Percentiles rank a stretch among this genome's conserved stretches.
phyloP scores from a whole-genome alignment of 2,113 vertebrate species.

The Gracilinanus agilis region DNA sequence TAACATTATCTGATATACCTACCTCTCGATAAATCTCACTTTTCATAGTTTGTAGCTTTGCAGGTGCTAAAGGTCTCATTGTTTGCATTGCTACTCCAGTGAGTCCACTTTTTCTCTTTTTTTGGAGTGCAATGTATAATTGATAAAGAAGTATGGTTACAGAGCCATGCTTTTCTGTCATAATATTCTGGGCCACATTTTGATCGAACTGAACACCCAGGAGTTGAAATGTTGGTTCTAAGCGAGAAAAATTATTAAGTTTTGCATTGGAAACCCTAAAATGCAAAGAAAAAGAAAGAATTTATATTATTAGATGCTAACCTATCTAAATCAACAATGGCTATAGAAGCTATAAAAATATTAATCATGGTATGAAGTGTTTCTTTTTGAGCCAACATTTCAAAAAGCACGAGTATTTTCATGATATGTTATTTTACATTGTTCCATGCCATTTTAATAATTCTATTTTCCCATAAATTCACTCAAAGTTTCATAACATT shows the following conservation, averaged over 20 bases:
- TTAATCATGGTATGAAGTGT: background rate
- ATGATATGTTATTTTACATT: background rate
- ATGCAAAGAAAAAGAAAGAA: slow-evolving; percentile 38
- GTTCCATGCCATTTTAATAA: background rate
- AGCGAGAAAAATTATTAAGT: slow-evolving; percentile 92
- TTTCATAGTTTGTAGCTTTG: slow-evolving; percentile 83
- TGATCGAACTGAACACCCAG: slow-evolving; percentile 92
- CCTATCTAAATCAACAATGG: background rate
- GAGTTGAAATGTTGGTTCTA: slow-evolving; percentile 91
- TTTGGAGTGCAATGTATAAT: slow-evolving; percentile 91
- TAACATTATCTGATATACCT: slow-evolving; percentile 24
- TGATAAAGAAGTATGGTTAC: slow-evolving; percentile 92
- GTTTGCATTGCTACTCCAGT: slow-evolving; percentile 84
- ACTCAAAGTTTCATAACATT: background rate
- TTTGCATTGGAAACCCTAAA: slow-evolving; percentile 88
- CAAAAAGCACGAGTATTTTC: background rate
- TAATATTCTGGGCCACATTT: slow-evolving; percentile 88
- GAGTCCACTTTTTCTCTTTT: slow-evolving; percentile 87
- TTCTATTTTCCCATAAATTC: slow-evolving; percentile 16
- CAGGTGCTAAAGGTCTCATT: slow-evolving; percentile 82
- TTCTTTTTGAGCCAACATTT: background rate
- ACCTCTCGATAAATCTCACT: slow-evolving; percentile 89
- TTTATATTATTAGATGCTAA: slow-evolving; percentile 41
- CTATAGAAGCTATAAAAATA: background rate
- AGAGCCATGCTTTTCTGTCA: slow-evolving; percentile 90